Evolutionary conservation across 2,113 vertebrate genomes (phyloP).

Genomic region (Prolemur simus): DNA sequence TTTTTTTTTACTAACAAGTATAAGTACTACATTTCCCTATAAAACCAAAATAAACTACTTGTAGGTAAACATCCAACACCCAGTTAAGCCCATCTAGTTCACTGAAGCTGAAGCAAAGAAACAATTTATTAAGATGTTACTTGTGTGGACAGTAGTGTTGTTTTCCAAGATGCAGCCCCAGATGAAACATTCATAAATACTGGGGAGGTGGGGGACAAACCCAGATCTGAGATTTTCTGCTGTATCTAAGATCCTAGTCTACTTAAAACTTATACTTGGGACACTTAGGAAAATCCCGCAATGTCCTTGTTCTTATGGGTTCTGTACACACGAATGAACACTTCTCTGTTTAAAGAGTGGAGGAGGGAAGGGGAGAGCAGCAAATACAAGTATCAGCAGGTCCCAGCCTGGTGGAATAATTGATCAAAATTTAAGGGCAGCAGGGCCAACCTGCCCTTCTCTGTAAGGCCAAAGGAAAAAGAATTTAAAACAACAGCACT

Average conservation of each 20-base stretch:
- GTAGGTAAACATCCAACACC: not conserved
- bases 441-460: not conserved
- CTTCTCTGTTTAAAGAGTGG: not conserved
- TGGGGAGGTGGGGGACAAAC: not conserved
- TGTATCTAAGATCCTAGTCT: not conserved
- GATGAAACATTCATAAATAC: not conserved
- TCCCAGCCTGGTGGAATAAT: not conserved
- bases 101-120: not conserved
- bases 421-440: not conserved
- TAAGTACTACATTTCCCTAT: not conserved
- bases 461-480: not conserved
- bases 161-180: not conserved
- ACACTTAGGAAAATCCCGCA: not conserved
- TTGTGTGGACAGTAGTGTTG: not conserved
- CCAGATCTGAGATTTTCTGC: not conserved
- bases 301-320: not conserved
- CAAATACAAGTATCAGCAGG: not conserved
- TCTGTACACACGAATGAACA: not conserved
- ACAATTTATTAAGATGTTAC: not conserved
- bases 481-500: not conserved
- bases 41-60: not conserved
- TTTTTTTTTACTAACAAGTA: not conserved
- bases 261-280: not conserved
- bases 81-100: not conserved
- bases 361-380: accelerated